Evolutionary conservation across 2,797 vertebrate species (phyloP).

Genomic region (Phoebastria nigripes): DNA sequence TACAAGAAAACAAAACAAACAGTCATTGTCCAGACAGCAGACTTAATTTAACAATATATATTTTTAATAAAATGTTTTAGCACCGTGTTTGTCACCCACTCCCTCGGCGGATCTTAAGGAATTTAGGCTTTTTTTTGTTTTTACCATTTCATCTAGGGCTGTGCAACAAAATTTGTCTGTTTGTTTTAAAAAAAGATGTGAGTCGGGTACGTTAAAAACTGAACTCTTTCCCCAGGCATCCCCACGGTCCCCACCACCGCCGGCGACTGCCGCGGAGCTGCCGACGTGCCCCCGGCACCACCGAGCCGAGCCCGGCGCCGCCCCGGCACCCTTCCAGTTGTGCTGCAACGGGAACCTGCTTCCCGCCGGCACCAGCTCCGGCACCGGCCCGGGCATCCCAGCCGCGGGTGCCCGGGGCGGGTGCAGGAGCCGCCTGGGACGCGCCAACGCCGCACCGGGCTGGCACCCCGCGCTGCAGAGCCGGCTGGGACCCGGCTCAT

Average conservation of each 20-base stretch:
- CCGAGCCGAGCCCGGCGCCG: neutral
- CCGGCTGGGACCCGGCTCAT: neutral
- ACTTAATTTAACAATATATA: conserved; percentile 97
- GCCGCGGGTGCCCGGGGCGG: neutral
- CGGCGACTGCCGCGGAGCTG: neutral
- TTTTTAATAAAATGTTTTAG: conserved; percentile 97
- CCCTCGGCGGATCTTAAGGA: conserved; percentile 82
- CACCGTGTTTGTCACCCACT: conserved; percentile 93
- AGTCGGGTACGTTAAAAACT: conserved; percentile 57
- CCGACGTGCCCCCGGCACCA: neutral
- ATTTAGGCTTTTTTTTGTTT: conserved; percentile 67
- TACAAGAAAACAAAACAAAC: conserved; percentile 94
- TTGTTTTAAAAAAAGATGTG: conserved; percentile 54
- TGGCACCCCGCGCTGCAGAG: neutral
- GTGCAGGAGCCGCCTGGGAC: neutral
- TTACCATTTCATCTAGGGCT: conserved; percentile 79
- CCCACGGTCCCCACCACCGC: neutral
- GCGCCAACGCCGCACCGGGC: neutral
- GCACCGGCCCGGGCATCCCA: neutral
- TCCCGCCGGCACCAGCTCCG: neutral
- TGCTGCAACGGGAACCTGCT: neutral
- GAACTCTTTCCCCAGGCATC: conserved; percentile 68
- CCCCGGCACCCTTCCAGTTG: neutral
- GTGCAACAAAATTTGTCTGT: conserved; percentile 78
- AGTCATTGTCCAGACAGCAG: conserved; percentile 93